These are phyloP conservation scores for Antitype chi DNA, from an alignment of 2,888 invertebrate species.

Conservation along the genomic window DNA sequence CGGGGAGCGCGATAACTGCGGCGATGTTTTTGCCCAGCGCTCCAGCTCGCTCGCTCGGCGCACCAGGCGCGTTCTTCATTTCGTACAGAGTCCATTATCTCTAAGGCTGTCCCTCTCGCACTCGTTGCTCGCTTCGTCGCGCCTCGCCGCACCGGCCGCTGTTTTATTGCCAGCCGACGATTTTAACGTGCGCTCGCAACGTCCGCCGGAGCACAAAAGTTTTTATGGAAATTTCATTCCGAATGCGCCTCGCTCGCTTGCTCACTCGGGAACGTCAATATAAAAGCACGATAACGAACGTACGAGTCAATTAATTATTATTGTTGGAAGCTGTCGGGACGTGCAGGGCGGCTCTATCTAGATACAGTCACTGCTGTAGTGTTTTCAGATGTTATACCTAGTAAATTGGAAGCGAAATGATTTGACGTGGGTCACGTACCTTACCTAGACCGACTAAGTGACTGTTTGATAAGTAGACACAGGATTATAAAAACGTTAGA, in stretches of 20 bases:
- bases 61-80: conserved; percentile 89
- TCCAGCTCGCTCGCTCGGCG: conserved; percentile 87
- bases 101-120: conserved; percentile 85
- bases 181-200: conserved; percentile 91
- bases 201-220: conserved; percentile 91
- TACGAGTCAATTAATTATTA: conserved; percentile 91
- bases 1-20: conserved; percentile 86
- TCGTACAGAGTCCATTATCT: conserved; percentile 90
- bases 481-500: conserved; percentile 2
- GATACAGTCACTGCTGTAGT: conserved; percentile 78
- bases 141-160: conserved; percentile 90
- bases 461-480: conserved; percentile 25
- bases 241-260: conserved; percentile 89
- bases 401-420: conserved; percentile 57
- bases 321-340: conserved; percentile 89
- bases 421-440: conserved; percentile 31
- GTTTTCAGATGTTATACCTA: conserved; percentile 64
- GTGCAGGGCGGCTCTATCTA: conserved; percentile 82
- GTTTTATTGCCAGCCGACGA: conserved; percentile 91
- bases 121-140: conserved; percentile 84
- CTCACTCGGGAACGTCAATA: conserved; percentile 89
- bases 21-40: conserved; percentile 89
- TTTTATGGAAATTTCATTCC: conserved; percentile 91
- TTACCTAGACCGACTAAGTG: conserved; percentile 10
- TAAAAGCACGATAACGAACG: conserved; percentile 91